Conservation (phyloP, 2,888 invertebrate genomes). For the Perizoma flavofasciatum region DNA sequence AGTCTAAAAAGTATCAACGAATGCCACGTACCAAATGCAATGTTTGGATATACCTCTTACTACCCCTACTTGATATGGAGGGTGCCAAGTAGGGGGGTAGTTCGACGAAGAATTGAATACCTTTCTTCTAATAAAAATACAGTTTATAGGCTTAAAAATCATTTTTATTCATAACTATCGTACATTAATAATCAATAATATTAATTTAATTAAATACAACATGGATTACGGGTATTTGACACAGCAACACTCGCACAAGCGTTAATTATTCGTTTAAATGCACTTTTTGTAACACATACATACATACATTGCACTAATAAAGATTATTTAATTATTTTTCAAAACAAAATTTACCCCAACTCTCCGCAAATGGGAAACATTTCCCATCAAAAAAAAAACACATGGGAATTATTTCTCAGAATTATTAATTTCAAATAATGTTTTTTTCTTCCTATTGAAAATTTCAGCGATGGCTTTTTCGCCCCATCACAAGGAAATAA, state of each 20-base stretch:
- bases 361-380: neutral
- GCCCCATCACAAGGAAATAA: too few species aligned
- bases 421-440: too few species aligned
- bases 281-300: constrained; percentile 49
- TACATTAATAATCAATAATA: constrained; percentile 77
- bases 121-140: constrained; percentile 28
- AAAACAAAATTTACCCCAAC: neutral
- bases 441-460: too few species aligned
- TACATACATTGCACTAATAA: constrained; percentile 33
- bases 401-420: too few species aligned
- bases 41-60: too few species aligned
- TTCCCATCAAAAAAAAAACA: neutral
- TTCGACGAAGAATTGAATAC: neutral
- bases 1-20: too few species aligned
- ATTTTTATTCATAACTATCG: constrained; percentile 81
- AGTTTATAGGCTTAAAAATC: constrained; percentile 75
- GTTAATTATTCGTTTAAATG: constrained; percentile 66
- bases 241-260: constrained; percentile 64
- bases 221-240: constrained; percentile 69
- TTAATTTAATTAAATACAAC: constrained; percentile 75
- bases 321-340: constrained; percentile 28
- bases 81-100: too few species aligned
- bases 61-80: too few species aligned
- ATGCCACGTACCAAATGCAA: too few species aligned
- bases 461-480: too few species aligned